A percentile compares a stretch with the other conserved stretches of the same genome.
phyloP scores from a whole-genome alignment of 92 coral and sea anemone species.

The Heteractis magnifica region DNA sequence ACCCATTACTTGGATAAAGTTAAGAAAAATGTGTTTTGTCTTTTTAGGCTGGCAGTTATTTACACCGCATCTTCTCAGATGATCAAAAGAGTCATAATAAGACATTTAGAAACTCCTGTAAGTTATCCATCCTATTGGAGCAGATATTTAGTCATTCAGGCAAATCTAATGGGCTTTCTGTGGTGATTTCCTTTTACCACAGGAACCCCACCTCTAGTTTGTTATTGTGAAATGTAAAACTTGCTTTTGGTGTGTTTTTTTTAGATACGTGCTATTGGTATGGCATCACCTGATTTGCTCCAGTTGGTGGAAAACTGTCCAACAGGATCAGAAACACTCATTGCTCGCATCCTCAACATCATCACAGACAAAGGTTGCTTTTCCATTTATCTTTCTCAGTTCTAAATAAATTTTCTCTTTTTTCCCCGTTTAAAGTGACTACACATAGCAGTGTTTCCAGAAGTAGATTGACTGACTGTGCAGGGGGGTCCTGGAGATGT shows the following conservation, averaged over 20 bases:
- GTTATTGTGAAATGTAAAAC: background rate
- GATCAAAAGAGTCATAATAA: conserved; percentile 87
- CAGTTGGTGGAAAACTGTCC: conserved; percentile 98
- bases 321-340: conserved; percentile 93
- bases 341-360: conserved; percentile 90
- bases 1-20: too few relatives aligned
- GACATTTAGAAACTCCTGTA: conserved; percentile 98
- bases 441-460: too few relatives aligned
- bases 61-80: conserved; percentile 97
- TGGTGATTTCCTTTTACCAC: background rate
- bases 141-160: background rate
- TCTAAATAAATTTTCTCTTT: background rate
- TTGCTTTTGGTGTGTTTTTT: background rate
- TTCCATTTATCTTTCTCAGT: background rate
- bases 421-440: background rate
- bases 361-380: conserved; percentile 92
- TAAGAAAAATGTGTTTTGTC: too few relatives aligned
- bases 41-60: conserved; percentile 78
- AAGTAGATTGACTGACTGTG: too few relatives aligned
- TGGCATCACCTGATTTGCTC: conserved; percentile 89
- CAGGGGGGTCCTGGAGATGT: too few relatives aligned
- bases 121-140: conserved; percentile 13
- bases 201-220: background rate
- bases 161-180: background rate
- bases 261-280: conserved; percentile 95